These are phyloP conservation scores for Plusia festucae DNA, from an alignment of 2,888 invertebrate species.

Conservation along the genomic window DNA sequence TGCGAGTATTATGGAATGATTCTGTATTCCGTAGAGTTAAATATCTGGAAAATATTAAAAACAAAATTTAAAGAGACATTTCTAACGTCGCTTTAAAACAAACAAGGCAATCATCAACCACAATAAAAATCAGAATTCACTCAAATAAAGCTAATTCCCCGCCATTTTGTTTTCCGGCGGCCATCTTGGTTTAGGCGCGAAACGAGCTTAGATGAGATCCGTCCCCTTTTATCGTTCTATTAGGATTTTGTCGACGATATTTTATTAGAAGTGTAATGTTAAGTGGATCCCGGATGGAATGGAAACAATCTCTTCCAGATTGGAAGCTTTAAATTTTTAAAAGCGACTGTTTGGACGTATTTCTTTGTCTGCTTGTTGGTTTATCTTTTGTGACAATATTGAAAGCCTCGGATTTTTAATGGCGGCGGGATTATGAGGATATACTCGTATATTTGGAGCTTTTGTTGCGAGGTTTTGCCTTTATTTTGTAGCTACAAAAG, in stretches of 20 bases:
- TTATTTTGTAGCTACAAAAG: not conserved
- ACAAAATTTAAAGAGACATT: not conserved
- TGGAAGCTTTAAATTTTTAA: constrained; percentile 35
- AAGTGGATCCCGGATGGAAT: constrained; percentile 23
- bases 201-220: constrained; percentile 55
- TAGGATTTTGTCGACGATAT: constrained; percentile 57
- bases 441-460: constrained; percentile 13
- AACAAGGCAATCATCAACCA: constrained; percentile 16
- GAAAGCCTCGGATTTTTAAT: constrained; percentile 29
- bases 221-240: constrained; percentile 56
- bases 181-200: constrained; percentile 69
- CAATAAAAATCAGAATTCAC: constrained; percentile 8
- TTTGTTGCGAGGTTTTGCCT: not conserved
- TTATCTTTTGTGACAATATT: constrained; percentile 47
- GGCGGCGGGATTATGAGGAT: constrained; percentile 14
- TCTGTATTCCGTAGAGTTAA: too few species aligned
- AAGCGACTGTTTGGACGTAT: constrained; percentile 22
- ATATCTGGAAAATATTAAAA: not conserved
- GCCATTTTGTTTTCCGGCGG: constrained; percentile 68
- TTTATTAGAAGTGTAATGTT: constrained; percentile 55
- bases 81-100: not conserved
- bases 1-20: too few species aligned
- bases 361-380: constrained; percentile 41
- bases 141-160: constrained; percentile 33
- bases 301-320: constrained; percentile 37